A percentile compares a stretch with the other conserved stretches of the same genome.
Conservation (phyloP, 2,888 invertebrate genomes). For the Odontocerum albicorne region DNA sequence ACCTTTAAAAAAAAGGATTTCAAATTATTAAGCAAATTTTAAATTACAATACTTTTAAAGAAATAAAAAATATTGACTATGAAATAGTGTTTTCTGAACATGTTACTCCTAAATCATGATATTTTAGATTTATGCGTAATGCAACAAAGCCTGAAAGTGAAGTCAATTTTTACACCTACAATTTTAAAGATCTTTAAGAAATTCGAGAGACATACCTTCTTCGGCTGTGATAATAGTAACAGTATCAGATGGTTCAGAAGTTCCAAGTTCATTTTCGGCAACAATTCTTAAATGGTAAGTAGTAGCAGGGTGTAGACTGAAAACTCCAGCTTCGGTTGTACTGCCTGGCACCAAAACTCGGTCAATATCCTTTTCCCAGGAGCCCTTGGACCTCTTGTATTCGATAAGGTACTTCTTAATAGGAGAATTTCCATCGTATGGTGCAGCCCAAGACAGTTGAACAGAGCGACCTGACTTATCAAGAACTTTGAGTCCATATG, state of each 20-base stretch:
- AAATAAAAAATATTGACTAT: no score
- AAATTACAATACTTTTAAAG: no score
- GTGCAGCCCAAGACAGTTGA: conserved; percentile 89
- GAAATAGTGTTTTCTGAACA: no score
- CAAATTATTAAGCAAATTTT: no score
- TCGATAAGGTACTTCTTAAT: conserved; percentile 88
- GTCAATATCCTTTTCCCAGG: conserved; percentile 84
- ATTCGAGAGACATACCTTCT: no score
- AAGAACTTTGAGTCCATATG: conserved; percentile 84
- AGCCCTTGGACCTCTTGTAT: conserved; percentile 82
- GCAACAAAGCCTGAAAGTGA: no score
- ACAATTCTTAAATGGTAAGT: conserved; percentile 92
- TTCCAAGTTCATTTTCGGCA: conserved; percentile 91
- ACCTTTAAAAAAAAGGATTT: no score
- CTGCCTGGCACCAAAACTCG: conserved; percentile 88
- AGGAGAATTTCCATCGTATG: conserved; percentile 89
- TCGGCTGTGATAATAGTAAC: conserved; percentile 95
- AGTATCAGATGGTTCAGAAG: conserved; percentile 90
- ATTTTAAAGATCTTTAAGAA: no score
- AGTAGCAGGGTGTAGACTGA: conserved; percentile 86
- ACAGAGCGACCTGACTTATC: conserved; percentile 91
- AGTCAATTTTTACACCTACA: no score
- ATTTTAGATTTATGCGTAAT: no score
- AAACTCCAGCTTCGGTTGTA: conserved; percentile 86
- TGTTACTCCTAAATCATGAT: no score